phyloP scores from a whole-genome alignment of 2,888 invertebrate species.

The Machimus rusticus region DNA sequence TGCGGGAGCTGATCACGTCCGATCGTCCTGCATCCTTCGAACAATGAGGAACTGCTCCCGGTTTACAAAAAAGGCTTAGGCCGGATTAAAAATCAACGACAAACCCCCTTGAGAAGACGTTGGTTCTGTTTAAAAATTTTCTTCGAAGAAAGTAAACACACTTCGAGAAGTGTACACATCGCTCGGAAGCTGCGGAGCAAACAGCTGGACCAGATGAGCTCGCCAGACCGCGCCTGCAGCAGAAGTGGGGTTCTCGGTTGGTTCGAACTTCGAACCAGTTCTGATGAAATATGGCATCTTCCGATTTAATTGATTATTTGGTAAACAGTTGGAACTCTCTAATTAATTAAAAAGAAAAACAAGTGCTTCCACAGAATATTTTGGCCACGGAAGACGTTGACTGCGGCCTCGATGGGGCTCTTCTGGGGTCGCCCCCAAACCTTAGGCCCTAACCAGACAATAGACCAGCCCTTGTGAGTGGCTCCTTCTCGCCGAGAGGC shows the following conservation, averaged over 20 bases:
- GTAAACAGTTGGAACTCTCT: slow-evolving; percentile 39
- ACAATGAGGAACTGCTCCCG: neutral
- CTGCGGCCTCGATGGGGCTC: neutral
- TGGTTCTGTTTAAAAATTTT: neutral
- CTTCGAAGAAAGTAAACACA: neutral
- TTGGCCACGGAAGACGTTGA: neutral
- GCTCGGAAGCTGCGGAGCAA: neutral
- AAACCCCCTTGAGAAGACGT: neutral
- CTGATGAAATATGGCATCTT: neutral
- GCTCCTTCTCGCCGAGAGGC: neutral
- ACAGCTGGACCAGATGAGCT: neutral
- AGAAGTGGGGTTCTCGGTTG: neutral
- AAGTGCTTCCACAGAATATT: slow-evolving; percentile 15
- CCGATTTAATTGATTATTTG: slow-evolving; percentile 41
- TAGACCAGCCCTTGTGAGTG: neutral
- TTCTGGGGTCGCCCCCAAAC: neutral
- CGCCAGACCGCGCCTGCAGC: neutral
- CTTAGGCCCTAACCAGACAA: neutral
- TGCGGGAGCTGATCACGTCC: slow-evolving; percentile 2
- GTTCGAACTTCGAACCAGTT: neutral
- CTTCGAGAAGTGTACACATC: neutral
- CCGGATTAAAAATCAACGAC: neutral
- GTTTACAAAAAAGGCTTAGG: neutral
- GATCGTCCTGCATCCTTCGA: neutral
- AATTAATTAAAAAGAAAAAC: slow-evolving; percentile 44